Base-by-base conservation (phyloP, 2,113 vertebrate genomes). In the Lutjanus erythropterus region DNA sequence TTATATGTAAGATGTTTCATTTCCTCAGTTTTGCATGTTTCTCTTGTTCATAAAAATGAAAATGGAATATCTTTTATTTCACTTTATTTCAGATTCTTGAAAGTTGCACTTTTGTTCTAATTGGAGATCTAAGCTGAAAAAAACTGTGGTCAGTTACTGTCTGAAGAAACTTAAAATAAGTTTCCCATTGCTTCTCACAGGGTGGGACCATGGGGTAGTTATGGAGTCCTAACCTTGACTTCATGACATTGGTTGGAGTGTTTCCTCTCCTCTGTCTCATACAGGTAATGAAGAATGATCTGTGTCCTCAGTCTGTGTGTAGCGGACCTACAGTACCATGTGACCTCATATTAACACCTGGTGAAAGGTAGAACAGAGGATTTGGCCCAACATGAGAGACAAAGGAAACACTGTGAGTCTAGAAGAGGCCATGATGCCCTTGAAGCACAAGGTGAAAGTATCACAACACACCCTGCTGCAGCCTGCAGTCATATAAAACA, bases 401-500 rank as follows among this genome's bases (percentile, higher is more conserved):
- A 87, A 81, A 84, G 67, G 58, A 8, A 21, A 39, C 70, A 42
- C 64, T 86, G 79, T 71, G 59, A 62, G 56, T 42, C 6, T 3
- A 14, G 21, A 18, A 44, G 39, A 23, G 61, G 74, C 73, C 79
- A 50, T 31, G 25, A 68, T 69, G 89, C 39, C 91, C 86, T 92
- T 88, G 76, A 86, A 69, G 25, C 42, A 33, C 64, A 84, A 86
- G 83, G 80, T 87, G 82, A 88, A 21, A 62, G 66, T 10, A 52
- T 31, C 52, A 42, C 58, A 50, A 73, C 74, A 69, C 73, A 14
- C 66, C 73, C 66, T 35, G 52, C 23, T 15, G 42, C 39, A 21
- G 29, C 49, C 76, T n/a, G 42, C 71, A 60, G 71, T 58, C 84
- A 12, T 88, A 88, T 76, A 85, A 88, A 76, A 50, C 77, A 37